Conservation (phyloP, 2,888 invertebrate genomes). For the Aricia artaxerxes region DNA sequence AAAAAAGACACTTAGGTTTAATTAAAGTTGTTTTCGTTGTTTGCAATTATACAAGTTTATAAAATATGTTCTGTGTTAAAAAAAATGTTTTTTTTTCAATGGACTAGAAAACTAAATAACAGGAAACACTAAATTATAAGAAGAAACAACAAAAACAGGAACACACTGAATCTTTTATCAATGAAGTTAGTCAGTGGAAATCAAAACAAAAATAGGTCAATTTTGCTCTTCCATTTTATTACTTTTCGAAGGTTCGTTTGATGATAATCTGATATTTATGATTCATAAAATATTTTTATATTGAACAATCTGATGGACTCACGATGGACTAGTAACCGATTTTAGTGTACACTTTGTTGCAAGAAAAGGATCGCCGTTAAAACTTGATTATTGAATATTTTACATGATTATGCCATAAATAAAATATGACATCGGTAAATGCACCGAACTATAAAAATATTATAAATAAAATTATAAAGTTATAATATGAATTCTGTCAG, state of each 20-base stretch:
- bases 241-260: slow-evolving; percentile 3
- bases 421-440: not conserved
- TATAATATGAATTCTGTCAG: not conserved
- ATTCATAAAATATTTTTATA: slow-evolving; percentile 18
- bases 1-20: too few species aligned
- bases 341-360: not conserved
- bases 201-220: not conserved
- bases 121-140: too few species aligned
- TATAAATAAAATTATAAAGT: not conserved
- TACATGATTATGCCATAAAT: too few species aligned
- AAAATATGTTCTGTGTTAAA: too few species aligned
- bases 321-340: not conserved
- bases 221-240: not conserved
- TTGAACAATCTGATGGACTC: slow-evolving; percentile 3
- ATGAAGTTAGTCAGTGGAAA: not conserved
- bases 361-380: not conserved
- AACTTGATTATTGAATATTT: too few species aligned
- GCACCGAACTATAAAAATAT: not conserved
- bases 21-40: too few species aligned
- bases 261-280: not conserved
- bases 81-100: too few species aligned
- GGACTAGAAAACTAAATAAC: not conserved
- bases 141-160: too few species aligned
- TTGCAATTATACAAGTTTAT: too few species aligned
- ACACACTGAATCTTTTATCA: not conserved